Evolutionary conservation across 2,113 vertebrate species (phyloP).

Genomic region (Chaetodon auriga): DNA sequence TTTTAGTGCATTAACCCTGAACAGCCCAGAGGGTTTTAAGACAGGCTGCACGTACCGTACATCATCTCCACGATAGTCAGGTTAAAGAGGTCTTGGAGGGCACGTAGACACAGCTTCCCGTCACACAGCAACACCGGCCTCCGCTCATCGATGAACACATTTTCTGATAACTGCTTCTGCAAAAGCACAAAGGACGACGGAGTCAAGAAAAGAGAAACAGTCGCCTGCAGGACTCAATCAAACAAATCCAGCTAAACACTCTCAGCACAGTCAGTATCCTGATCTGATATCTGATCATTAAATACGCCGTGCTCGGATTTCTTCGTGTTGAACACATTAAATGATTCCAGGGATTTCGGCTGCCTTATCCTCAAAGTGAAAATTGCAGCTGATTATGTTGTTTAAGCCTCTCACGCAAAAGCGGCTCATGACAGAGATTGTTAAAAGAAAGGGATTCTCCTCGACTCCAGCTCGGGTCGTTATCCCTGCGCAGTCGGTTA

Average conservation of each 20-base stretch:
- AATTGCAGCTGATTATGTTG: conserved; percentile 10
- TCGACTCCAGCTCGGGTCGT: background rate
- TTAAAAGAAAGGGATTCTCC: background rate
- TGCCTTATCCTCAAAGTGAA: conserved; percentile 11
- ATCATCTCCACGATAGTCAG: conserved; percentile 93
- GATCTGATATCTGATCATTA: conserved; percentile 45
- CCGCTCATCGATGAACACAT: conserved; percentile 86
- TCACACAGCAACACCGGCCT: conserved; percentile 90
- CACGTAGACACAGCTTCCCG: conserved; percentile 88
- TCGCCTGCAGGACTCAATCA: background rate
- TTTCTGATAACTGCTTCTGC: conserved; percentile 89
- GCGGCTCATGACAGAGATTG: background rate
- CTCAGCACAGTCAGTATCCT: background rate
- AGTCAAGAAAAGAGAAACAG: background rate
- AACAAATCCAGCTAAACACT: background rate
- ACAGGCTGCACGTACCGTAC: conserved; percentile 85
- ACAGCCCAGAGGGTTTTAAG: background rate
- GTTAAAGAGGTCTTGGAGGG: conserved; percentile 90
- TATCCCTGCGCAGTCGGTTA: background rate
- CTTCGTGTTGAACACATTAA: background rate
- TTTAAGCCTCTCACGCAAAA: conserved; percentile 22
- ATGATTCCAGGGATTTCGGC: background rate
- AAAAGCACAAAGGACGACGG: background rate
- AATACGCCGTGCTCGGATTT: background rate
- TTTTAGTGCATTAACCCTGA: conserved; percentile 16